Base-by-base conservation (phyloP, 2,113 vertebrate genomes). In the Microcebus murinus region DNA sequence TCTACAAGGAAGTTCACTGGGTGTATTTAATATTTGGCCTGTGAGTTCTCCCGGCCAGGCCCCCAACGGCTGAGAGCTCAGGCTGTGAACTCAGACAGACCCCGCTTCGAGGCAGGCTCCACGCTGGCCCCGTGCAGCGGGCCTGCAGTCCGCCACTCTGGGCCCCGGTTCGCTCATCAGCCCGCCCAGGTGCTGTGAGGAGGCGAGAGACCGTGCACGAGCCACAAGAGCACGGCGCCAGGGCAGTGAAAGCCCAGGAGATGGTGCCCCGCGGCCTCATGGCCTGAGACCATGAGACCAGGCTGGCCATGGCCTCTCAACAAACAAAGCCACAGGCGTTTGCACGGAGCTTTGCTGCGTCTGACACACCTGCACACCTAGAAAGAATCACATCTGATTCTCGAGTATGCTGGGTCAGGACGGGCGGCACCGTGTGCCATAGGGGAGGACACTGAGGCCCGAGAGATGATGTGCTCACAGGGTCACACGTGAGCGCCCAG, bases 331-430 rank as follows among this genome's bases (percentile, higher is more conserved):
- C 42, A 13, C 23, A 5, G 12, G 39, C 5, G 0, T 34, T 4
- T 9, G 39, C 57, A 4, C 0, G 6, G 34, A 52, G 50, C 34
- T n/a, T n/a, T 2, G 4, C 34, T 2, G 14, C 13, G 0, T 6
- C 25, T 5, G 0, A 57, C 77, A 12, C 50, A 9, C 39, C 21
- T 29, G 42, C 82, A 55, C 36, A 13, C 48, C 80, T 45, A 3
- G 61, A 13, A 73, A 34, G 39, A 73, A 11, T 25, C 27, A 6
- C 31, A 2, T 12, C 1, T 36, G 36, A 36, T 42, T 61, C 50
- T 34, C 18, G 2, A 39, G 86, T 17, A 29, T 48, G 45, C 10
- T 34, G 29, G 55, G 34, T 31, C 87, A 34, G 29, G 67, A 70
- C 1, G 25, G 79, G 21, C 50, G 39, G 29, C 21, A 11, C 36